Percentiles rank a stretch among this genome's conserved stretches.
Evolutionary conservation across 92 coral and sea anemone species (phyloP).

Genomic region (Actinernus sp.): DNA sequence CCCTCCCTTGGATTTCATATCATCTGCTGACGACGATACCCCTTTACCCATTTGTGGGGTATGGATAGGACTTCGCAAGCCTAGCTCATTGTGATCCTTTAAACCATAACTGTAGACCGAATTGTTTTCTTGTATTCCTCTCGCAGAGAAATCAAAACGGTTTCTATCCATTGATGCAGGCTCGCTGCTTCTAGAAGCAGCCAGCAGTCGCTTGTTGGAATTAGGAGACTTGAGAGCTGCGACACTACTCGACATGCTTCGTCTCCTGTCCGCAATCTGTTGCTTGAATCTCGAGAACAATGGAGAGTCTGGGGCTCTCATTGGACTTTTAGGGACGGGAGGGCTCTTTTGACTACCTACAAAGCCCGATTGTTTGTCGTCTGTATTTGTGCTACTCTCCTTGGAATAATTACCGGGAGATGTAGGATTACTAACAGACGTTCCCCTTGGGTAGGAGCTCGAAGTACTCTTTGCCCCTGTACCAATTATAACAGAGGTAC

Average conservation of each 20-base stretch:
- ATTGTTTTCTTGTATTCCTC: background rate
- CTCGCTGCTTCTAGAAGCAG: too few species aligned
- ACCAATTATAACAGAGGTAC: background rate
- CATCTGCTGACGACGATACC: too few species aligned
- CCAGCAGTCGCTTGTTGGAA: background rate
- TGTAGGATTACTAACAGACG: conserved; percentile 19
- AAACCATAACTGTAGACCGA: background rate
- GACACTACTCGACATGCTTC: too few species aligned
- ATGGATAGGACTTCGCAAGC: background rate
- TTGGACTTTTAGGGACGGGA: too few species aligned
- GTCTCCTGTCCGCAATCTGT: conserved; percentile 1
- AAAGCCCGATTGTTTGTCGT: background rate
- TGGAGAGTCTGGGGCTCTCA: background rate
- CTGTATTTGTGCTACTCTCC: background rate
- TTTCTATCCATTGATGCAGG: background rate
- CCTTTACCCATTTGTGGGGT: too few species aligned
- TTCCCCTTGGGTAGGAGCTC: background rate
- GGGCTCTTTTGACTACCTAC: too few species aligned
- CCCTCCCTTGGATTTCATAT: too few species aligned
- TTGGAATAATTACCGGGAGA: conserved; percentile 1
- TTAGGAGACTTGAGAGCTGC: background rate
- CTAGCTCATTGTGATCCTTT: background rate
- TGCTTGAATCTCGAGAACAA: background rate
- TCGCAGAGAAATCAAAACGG: conserved; percentile 12
- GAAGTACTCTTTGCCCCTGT: background rate